Base-by-base conservation (phyloP, 2,113 vertebrate genomes). In the Perognathus longimembris region DNA sequence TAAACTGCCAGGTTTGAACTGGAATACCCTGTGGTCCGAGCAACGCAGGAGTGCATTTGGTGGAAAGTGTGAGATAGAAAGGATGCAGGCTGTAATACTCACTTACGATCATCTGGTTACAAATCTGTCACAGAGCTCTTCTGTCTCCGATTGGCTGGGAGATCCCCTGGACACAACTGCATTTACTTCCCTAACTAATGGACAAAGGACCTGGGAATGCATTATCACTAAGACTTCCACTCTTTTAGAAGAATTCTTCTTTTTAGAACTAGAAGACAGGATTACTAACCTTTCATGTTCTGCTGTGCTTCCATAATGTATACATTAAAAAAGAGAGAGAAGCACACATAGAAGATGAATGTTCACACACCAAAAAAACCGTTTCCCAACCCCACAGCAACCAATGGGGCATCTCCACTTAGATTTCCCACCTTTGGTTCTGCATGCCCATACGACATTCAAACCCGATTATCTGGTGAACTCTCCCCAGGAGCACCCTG, bases 1-100 rank as follows among this genome's bases (percentile, higher is more conserved):
- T 97, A 45, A 73, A 71, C 84, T 18, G 5, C 77, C n/a, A 34
- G 61, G 93, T 85, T 85, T 91, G 90, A 92, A 70, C 84, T 84
- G 45, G 50, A 82, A 81, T 54, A 69, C 75, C 95, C 94, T 18
- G 30, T 36, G 84, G 92, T 21, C 74, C 34, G 9, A 89, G 77
- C 45, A 36, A 67, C 38, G 36, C 70, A 34, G 87, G 45, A 84
- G 88, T 32, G 6, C 5, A 32, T 54, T 12, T 69, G 67, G 32
- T 59, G 80, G 57, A 74, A 85, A n/a, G 69, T 1, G 1, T 14
- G 36, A 15, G 10, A 38, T 32, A 12, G 50, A 54, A 77, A 15
- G 32, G 28, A 40, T 8, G 21, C 21, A 11, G 18, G 12, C 8
- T 34, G 42, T 22, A 36, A 75, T 5, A 30, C 36, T 34, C 36